Evolutionary conservation across 1,140 invertebrate species (phyloP).

Genomic region (Drosophila subobscura): DNA sequence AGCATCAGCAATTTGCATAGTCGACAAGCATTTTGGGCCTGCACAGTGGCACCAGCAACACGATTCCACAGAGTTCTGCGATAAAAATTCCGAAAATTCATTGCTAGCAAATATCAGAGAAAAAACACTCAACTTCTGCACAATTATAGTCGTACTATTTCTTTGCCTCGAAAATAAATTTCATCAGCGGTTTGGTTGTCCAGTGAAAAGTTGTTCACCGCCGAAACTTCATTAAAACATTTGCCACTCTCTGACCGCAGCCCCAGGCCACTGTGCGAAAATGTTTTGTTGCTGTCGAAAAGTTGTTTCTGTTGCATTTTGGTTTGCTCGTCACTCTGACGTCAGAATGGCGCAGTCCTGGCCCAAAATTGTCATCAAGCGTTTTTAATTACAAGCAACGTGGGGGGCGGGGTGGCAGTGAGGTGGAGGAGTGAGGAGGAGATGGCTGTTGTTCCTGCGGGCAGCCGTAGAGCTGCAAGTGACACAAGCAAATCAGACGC

Average conservation of each 20-base stretch:
- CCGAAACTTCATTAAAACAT: slow-evolving; percentile 44
- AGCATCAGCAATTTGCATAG: slow-evolving; percentile 66
- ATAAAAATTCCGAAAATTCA: too few species aligned
- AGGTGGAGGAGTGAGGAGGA: neutral
- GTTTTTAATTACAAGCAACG: slow-evolving; percentile 74
- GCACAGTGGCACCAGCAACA: slow-evolving; percentile 9
- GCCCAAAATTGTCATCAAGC: slow-evolving; percentile 77
- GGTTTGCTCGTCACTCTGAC: slow-evolving; percentile 47
- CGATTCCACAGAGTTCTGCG: too few species aligned
- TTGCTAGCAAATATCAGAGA: too few species aligned
- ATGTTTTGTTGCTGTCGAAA: slow-evolving; percentile 32
- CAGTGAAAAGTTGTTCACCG: slow-evolving; percentile 32
- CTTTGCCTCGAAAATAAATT: slow-evolving; percentile 16
- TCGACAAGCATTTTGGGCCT: slow-evolving; percentile 21
- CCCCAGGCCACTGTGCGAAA: slow-evolving; percentile 32
- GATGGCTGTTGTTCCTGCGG: slow-evolving; percentile 53
- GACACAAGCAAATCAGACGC: slow-evolving; percentile 81
- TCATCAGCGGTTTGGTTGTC: slow-evolving; percentile 45
- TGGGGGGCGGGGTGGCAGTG: slow-evolving; percentile 11
- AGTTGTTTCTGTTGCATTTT: slow-evolving; percentile 63
- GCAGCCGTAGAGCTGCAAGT: slow-evolving; percentile 79
- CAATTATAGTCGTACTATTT: neutral
- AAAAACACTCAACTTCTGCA: neutral
- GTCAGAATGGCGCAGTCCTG: slow-evolving; percentile 52
- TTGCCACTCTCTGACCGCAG: slow-evolving; percentile 1